A percentile compares a stretch with the other conserved stretches of the same genome.
phyloP scores from a whole-genome alignment of 1,140 invertebrate genomes.

The Oryctes rhinoceros region DNA sequence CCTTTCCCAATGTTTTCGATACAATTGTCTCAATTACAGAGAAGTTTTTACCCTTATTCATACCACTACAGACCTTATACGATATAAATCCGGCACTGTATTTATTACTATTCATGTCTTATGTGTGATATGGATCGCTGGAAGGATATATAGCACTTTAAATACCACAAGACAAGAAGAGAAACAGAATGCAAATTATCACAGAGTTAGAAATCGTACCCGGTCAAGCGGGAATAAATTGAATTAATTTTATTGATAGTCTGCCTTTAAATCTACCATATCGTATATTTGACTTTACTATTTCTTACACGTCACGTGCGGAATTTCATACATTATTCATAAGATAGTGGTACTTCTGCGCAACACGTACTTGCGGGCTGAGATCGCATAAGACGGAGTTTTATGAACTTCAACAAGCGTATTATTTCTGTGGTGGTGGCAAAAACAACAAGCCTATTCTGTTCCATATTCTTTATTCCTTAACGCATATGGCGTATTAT shows the following conservation, averaged over 20 bases:
- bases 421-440: too few species aligned
- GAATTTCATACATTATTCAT: constrained; percentile 29
- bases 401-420: too few species aligned
- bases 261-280: not conserved
- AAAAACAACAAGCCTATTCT: too few species aligned
- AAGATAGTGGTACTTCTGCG: not conserved
- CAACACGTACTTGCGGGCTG: not conserved
- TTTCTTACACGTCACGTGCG: constrained; percentile 15
- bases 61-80: too few species aligned
- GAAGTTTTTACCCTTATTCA: too few species aligned
- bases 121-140: too few species aligned
- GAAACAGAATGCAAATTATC: not conserved
- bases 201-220: not conserved
- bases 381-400: not conserved
- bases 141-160: too few species aligned
- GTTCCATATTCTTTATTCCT: not conserved
- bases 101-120: too few species aligned
- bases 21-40: too few species aligned
- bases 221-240: not conserved
- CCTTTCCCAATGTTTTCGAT: too few species aligned
- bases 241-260: not conserved
- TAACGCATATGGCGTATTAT: not conserved
- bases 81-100: too few species aligned
- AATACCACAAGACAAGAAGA: not conserved
- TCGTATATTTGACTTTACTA: not conserved